phyloP scores from a whole-genome alignment of 2,797 vertebrate species.

The Vespertilio murinus region DNA sequence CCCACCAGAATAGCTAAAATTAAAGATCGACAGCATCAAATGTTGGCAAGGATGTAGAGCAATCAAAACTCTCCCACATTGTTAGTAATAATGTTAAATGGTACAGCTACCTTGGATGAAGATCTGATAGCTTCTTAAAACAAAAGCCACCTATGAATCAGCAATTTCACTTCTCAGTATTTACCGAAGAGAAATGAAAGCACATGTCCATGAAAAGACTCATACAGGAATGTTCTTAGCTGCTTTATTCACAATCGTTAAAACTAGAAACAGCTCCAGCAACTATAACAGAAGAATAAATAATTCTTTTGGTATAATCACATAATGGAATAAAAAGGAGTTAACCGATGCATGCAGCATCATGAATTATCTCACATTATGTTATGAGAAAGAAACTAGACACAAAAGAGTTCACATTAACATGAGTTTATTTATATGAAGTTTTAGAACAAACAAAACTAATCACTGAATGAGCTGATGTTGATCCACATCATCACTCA shows the following conservation, averaged over 20 bases:
- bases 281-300: not conserved
- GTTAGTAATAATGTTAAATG: not conserved
- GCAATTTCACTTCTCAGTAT: not conserved
- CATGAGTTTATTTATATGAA: not conserved
- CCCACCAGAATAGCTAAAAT: not conserved
- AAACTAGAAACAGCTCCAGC: not conserved
- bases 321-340: not conserved
- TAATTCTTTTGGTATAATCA: not conserved
- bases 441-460: not conserved
- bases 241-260: not conserved
- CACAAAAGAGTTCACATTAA: not conserved
- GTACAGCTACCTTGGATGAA: not conserved
- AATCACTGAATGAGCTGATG: not conserved
- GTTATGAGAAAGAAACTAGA: not conserved
- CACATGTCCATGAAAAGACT: not conserved
- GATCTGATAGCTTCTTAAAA: not conserved
- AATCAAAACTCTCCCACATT: not conserved
- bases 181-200: slow-evolving; percentile 44
- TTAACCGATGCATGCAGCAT: not conserved
- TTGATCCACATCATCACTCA: not conserved
- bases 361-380: not conserved
- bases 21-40: not conserved
- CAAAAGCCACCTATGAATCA: not conserved
- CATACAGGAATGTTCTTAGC: not conserved
- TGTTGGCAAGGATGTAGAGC: not conserved